A percentile compares a stretch with the other conserved stretches of the same genome.
Conservation (phyloP, 2,113 vertebrate species). For the Oenanthe oenanthe region DNA sequence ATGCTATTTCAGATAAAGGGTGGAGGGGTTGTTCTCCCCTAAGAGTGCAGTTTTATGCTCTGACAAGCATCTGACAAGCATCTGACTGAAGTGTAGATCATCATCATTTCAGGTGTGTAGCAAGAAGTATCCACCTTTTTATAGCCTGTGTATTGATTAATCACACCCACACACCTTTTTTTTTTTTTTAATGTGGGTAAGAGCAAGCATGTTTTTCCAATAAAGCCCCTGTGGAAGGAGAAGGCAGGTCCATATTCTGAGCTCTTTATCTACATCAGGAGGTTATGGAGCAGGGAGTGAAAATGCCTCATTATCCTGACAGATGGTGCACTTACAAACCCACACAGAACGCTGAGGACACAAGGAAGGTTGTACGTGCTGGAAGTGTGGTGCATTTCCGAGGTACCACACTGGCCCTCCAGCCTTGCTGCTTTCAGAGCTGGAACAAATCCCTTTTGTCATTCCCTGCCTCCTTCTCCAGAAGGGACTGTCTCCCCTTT, state of each 20-base stretch:
- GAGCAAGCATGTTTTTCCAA: slow-evolving; percentile 1
- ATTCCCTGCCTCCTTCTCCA: neutral
- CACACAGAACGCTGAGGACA: neutral
- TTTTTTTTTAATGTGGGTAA: neutral
- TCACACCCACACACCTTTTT: neutral
- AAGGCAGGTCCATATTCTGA: neutral
- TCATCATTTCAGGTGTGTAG: neutral
- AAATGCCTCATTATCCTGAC: slow-evolving; percentile 16
- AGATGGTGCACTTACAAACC: slow-evolving; percentile 29
- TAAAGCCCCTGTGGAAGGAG: neutral
- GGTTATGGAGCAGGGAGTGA: neutral
- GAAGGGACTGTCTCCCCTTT: neutral
- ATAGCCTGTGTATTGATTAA: neutral
- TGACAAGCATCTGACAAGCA: neutral
- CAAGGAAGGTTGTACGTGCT: neutral
- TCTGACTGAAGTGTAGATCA: neutral
- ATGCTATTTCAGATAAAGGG: neutral
- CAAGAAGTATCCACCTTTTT: neutral
- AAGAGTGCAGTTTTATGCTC: neutral
- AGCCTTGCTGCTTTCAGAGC: neutral
- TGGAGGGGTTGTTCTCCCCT: neutral
- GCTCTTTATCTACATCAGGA: neutral
- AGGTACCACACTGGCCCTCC: neutral
- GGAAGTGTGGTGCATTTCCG: neutral
- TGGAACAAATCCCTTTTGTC: neutral